Percentiles rank a stretch among this genome's conserved stretches.
Evolutionary conservation across 2,797 vertebrate species (phyloP).

Genomic region (Siniperca undulata): DNA sequence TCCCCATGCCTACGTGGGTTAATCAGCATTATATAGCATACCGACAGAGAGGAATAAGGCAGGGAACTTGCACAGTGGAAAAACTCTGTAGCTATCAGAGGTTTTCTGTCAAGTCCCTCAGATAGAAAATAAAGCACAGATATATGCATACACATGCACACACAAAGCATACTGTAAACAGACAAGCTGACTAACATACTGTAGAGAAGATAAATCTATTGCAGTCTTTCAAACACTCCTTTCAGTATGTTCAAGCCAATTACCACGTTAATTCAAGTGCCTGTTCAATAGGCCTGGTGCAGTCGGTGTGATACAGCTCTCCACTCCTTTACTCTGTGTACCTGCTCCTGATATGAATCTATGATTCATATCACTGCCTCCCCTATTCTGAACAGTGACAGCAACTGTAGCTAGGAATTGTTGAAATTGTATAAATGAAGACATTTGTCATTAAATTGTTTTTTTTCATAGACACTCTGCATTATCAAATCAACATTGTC

Average conservation of each 20-base stretch:
- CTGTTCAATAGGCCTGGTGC: conserved; percentile 4
- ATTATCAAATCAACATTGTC: neutral
- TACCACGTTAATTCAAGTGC: conserved; percentile 20
- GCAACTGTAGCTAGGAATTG: neutral
- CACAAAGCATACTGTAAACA: neutral
- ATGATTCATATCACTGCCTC: conserved; percentile 1
- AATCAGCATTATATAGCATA: neutral
- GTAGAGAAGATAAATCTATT: neutral
- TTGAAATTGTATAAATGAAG: neutral
- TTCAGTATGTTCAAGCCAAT: conserved; percentile 21
- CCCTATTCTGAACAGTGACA: neutral
- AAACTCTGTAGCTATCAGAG: neutral
- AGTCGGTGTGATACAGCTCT: conserved; percentile 4
- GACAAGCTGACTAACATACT: neutral
- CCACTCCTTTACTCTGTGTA: neutral
- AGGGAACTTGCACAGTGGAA: neutral
- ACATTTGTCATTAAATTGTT: too few relatives aligned
- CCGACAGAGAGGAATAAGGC: neutral
- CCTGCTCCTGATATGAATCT: conserved; percentile 6
- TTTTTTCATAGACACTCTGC: neutral
- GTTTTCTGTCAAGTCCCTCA: neutral
- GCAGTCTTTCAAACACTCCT: neutral
- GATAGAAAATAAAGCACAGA: neutral
- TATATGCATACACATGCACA: neutral
- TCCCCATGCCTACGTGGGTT: too few relatives aligned